Conservation (phyloP, 2,888 invertebrate genomes). For the Tricholauxania praeusta region DNA sequence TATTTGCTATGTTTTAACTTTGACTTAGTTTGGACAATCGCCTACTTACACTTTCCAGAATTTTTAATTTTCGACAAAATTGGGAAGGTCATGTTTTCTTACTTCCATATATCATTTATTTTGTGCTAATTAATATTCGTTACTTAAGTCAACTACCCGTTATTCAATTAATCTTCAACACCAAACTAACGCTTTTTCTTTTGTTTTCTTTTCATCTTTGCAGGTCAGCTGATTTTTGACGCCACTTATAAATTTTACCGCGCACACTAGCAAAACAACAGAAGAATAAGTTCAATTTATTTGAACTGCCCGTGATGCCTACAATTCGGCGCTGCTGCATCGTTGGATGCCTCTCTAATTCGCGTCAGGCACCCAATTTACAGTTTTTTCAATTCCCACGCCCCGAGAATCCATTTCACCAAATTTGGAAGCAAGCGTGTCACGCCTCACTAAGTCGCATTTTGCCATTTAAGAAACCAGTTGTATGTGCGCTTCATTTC, state of each 20-base stretch:
- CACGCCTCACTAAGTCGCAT: slow-evolving; percentile 64
- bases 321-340: slow-evolving; percentile 65
- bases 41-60: too few species aligned
- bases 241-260: neutral
- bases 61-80: too few species aligned
- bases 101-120: too few species aligned
- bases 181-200: neutral
- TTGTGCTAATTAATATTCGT: too few species aligned
- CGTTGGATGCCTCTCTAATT: slow-evolving; percentile 63
- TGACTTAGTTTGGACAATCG: too few species aligned
- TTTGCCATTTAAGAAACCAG: slow-evolving; percentile 63
- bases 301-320: slow-evolving; percentile 52
- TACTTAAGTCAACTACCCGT: too few species aligned
- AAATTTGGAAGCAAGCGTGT: slow-evolving; percentile 65
- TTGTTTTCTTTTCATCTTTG: neutral
- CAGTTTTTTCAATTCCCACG: slow-evolving; percentile 65
- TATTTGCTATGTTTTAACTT: too few species aligned
- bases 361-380: slow-evolving; percentile 61
- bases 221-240: slow-evolving; percentile 17
- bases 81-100: too few species aligned
- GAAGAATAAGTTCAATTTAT: neutral
- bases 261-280: neutral
- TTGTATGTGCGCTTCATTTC: slow-evolving; percentile 64
- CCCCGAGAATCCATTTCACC: slow-evolving; percentile 61
- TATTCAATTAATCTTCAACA: too few species aligned